Conservation (phyloP, 2,113 vertebrate genomes). For the Notechis scutatus region DNA sequence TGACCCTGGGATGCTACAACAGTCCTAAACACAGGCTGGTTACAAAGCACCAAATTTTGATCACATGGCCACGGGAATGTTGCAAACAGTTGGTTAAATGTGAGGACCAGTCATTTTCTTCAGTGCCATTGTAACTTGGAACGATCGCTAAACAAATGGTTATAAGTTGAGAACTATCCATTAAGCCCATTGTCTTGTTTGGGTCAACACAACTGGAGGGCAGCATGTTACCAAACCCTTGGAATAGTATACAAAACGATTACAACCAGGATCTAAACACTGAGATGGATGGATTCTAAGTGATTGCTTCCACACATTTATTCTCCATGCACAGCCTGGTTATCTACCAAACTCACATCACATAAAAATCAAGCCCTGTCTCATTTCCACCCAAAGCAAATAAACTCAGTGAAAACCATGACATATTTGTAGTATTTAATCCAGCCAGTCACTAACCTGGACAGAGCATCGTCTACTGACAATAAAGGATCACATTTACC, state of each 20-base stretch:
- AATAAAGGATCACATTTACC: background rate
- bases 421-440: background rate
- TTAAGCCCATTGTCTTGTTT: background rate
- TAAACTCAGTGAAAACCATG: background rate
- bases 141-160: background rate
- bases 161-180: background rate
- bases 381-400: background rate
- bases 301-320: background rate
- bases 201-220: background rate
- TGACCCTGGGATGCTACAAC: background rate
- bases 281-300: background rate
- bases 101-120: background rate
- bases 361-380: background rate
- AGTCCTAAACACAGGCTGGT: background rate
- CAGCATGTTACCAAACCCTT: background rate
- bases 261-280: background rate
- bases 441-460: background rate
- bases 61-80: background rate
- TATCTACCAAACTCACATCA: background rate
- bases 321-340: background rate
- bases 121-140: background rate
- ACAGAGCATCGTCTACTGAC: background rate
- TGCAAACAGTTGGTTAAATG: background rate
- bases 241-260: background rate
- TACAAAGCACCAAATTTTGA: background rate